Evolutionary conservation across 2,797 vertebrate species (phyloP).

Genomic region (Enoplosus armatus): DNA sequence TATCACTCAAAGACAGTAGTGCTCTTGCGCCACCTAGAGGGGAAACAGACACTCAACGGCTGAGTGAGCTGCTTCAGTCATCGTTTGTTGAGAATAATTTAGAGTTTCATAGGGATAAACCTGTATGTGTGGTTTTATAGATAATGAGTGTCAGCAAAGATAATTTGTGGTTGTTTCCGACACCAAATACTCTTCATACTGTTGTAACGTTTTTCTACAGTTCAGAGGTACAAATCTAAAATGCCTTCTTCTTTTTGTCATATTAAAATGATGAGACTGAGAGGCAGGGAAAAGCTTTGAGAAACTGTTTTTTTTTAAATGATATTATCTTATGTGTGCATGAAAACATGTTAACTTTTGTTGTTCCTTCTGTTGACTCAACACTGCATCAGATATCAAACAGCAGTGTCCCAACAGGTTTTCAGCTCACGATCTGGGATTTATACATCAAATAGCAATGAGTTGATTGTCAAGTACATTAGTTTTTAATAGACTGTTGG

Average conservation of each 20-base stretch:
- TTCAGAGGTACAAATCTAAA: not conserved
- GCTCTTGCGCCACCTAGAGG: constrained; percentile 44
- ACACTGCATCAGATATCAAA: not conserved
- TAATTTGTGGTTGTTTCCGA: not conserved
- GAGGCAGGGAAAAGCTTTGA: not conserved
- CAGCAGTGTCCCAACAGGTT: not conserved
- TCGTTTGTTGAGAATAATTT: not conserved
- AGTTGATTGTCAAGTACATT: not conserved
- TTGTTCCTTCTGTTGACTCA: not conserved
- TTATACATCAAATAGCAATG: not conserved
- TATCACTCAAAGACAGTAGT: not conserved
- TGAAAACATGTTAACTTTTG: not conserved
- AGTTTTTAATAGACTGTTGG: no score
- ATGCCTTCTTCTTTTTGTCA: not conserved
- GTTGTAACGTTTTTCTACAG: not conserved
- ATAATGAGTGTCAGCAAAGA: not conserved
- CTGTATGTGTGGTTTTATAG: not conserved
- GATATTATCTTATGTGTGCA: not conserved
- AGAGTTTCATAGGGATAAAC: not conserved
- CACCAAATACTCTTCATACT: not conserved
- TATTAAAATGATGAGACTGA: not conserved
- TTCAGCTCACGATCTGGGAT: not conserved
- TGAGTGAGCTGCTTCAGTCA: no score
- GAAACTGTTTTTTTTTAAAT: constrained; percentile 6
- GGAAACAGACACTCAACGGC: not conserved